phyloP scores from a whole-genome alignment of 1,140 invertebrate genomes.

The Pissodes strobi region DNA sequence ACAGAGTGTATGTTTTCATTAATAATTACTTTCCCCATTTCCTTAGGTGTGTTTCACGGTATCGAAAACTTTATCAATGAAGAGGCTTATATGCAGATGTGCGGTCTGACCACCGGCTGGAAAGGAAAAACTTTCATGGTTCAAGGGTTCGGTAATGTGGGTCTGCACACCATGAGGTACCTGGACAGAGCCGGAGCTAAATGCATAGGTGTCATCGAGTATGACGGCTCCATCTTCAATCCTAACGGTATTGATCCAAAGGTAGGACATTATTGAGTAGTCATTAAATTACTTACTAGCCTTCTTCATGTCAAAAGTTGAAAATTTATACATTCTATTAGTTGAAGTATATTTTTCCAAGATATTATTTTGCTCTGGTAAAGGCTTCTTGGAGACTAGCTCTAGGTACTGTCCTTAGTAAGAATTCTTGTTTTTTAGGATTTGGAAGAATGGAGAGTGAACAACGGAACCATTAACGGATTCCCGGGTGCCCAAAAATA shows the following conservation, averaged over 20 bases:
- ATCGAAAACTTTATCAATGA: conserved; percentile 98
- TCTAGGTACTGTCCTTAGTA: no score
- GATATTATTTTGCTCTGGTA: no score
- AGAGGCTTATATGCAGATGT: conserved; percentile 95
- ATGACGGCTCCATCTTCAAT: conserved; percentile 92
- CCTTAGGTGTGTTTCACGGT: conserved; percentile 90
- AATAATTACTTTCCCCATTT: conserved; percentile 72
- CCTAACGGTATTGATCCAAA: conserved; percentile 95
- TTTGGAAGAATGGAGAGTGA: conserved; percentile 84
- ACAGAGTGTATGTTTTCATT: neutral
- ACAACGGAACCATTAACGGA: conserved; percentile 90
- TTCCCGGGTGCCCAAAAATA: conserved; percentile 90
- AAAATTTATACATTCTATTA: no score
- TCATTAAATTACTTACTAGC: no score
- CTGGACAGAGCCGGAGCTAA: conserved; percentile 92
- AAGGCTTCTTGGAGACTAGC: no score
- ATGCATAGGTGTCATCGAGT: conserved; percentile 94
- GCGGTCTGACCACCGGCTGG: conserved; percentile 94
- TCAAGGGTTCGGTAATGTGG: conserved; percentile 99
- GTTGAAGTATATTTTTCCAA: no score
- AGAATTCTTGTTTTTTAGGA: no score
- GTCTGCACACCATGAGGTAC: conserved; percentile 96
- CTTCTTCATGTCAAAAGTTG: no score
- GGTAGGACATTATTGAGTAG: no score
- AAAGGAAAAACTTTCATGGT: conserved; percentile 97